Evolutionary conservation across 30 jellyfish, hydroid and myxozoan genomes (phyloP).

Genomic region (Aurelia sp.): DNA sequence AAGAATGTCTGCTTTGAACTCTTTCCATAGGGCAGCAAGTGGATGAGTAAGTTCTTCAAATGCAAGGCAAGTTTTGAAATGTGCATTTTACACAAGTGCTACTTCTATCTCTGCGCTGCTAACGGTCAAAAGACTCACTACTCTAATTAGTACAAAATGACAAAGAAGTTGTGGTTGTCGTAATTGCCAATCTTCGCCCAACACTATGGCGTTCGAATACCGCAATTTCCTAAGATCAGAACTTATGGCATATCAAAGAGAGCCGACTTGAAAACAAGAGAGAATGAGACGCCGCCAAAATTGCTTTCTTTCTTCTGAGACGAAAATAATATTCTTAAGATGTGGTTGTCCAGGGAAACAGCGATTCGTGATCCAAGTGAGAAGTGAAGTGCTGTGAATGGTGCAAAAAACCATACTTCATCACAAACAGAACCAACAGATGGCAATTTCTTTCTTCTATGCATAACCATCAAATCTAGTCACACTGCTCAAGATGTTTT

Average conservation of each 20-base stretch:
- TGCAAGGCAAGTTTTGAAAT: neutral
- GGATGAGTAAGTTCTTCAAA: too few relatives aligned
- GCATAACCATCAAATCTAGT: too few relatives aligned
- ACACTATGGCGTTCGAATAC: constrained; percentile 45
- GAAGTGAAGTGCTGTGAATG: too few relatives aligned
- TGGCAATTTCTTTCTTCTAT: too few relatives aligned
- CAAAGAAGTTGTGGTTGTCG: constrained; percentile 37
- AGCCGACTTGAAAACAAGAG: constrained; percentile 45
- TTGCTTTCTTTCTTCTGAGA: constrained; percentile 51
- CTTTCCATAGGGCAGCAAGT: too few relatives aligned
- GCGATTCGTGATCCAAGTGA: too few relatives aligned
- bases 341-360: too few relatives aligned
- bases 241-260: constrained; percentile 42
- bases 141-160: constrained; percentile 27
- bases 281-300: constrained; percentile 58
- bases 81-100: neutral
- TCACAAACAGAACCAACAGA: too few relatives aligned
- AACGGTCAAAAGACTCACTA: constrained; percentile 42
- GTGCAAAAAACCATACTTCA: too few relatives aligned
- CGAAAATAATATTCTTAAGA: constrained; percentile 5
- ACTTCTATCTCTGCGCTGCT: neutral
- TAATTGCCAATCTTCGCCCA: constrained; percentile 44
- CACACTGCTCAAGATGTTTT: too few relatives aligned
- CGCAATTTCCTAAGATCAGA: constrained; percentile 70
- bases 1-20: too few relatives aligned